Evolutionary conservation across 2,113 vertebrate genomes (phyloP).

Genomic region (Glareola pratincola): DNA sequence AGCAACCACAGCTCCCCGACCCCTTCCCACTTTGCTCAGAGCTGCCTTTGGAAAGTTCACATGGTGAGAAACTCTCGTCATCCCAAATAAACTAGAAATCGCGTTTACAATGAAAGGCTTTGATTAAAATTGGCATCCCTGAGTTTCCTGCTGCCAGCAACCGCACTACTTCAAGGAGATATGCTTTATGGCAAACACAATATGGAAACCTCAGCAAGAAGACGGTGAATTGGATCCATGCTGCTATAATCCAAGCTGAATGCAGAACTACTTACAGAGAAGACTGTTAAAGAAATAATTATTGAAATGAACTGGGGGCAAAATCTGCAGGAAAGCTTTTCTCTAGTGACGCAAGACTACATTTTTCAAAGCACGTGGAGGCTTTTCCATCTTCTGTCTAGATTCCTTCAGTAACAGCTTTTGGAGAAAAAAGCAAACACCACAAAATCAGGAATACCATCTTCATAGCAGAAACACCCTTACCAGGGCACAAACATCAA

Average conservation of each 20-base stretch:
- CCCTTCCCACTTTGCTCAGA: not conserved
- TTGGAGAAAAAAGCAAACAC: not conserved
- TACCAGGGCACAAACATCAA: not conserved
- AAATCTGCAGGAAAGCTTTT: not conserved
- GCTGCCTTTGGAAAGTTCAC: not conserved
- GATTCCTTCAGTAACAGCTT: not conserved
- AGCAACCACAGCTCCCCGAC: not conserved
- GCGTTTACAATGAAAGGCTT: not conserved
- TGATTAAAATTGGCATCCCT: not conserved
- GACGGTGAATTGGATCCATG: not conserved
- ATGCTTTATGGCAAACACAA: not conserved
- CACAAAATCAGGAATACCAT: not conserved
- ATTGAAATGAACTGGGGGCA: not conserved
- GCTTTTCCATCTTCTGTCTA: not conserved
- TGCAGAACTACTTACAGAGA: not conserved
- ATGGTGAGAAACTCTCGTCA: not conserved
- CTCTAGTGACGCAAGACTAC: not conserved
- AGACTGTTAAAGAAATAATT: not conserved
- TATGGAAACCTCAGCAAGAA: not conserved
- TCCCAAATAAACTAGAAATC: not conserved
- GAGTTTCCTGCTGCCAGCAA: not conserved
- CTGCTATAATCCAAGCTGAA: not conserved
- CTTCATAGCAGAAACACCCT: not conserved
- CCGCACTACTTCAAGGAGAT: not conserved
- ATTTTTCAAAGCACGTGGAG: accelerated